Evolutionary conservation across 2,888 invertebrate genomes (phyloP).

Genomic region (Ethmia dodecea): DNA sequence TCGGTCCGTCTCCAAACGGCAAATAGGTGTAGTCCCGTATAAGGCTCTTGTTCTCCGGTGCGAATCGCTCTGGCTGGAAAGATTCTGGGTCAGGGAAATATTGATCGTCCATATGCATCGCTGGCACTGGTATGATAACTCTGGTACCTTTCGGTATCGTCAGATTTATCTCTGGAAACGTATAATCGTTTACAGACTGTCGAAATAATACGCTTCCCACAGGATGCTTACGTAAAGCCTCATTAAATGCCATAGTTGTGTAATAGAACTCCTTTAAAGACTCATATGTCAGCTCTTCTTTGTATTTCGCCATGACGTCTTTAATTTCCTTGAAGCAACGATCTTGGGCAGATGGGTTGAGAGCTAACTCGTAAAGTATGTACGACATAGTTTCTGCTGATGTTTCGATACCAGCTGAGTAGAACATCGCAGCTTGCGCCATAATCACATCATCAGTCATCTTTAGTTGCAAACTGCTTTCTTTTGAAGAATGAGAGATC

Average conservation of each 20-base stretch:
- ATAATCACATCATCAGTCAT: conserved; percentile 32
- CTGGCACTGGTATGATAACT: conserved; percentile 23
- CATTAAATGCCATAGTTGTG: conserved; percentile 34
- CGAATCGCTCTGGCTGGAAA: conserved; percentile 35
- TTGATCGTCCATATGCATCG: conserved; percentile 32
- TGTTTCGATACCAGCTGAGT: conserved; percentile 51
- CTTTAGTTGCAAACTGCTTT: conserved; percentile 29
- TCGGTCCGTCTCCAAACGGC: conserved; percentile 39
- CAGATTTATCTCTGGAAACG: conserved; percentile 20
- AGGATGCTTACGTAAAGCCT: conserved; percentile 28
- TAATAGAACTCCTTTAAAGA: conserved; percentile 38
- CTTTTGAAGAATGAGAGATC: conserved; percentile 17
- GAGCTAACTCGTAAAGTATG: conserved; percentile 32
- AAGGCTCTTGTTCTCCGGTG: conserved; percentile 17
- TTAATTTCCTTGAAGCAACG: conserved; percentile 34
- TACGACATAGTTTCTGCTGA: conserved; percentile 40
- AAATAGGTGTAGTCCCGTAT: conserved; percentile 27
- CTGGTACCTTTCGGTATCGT: conserved; percentile 27
- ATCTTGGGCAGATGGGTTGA: conserved; percentile 33
- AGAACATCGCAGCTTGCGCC: conserved; percentile 37
- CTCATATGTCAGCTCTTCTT: conserved; percentile 27
- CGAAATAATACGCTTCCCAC: conserved; percentile 19
- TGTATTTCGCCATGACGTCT: conserved; percentile 18
- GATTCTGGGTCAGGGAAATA: conserved; percentile 32
- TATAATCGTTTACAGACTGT: conserved; percentile 15